A percentile compares a stretch with the other conserved stretches of the same genome.
These are phyloP conservation scores for Diplodus sargus DNA, from an alignment of 2,797 vertebrate species.

Conservation along the genomic window DNA sequence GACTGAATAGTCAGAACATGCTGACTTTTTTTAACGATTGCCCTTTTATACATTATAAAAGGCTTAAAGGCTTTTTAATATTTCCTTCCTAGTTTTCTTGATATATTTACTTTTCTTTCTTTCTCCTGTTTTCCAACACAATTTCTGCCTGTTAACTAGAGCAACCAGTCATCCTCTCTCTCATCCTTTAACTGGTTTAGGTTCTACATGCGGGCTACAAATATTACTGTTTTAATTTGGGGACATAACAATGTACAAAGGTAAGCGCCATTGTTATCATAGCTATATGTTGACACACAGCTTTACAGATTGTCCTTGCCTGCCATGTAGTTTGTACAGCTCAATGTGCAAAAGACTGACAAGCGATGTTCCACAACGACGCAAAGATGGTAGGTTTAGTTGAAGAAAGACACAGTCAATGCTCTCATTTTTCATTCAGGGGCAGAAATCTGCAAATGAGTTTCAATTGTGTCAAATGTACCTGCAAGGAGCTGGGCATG, in stretches of 20 bases:
- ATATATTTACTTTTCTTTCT: no score
- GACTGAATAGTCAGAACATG: no score
- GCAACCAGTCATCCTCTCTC: no score
- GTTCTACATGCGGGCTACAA: no score
- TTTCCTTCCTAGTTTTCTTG: no score
- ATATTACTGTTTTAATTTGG: background rate
- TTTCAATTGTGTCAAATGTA: slow-evolving; percentile 44
- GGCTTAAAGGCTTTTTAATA: no score
- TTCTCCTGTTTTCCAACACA: no score
- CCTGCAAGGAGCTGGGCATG: slow-evolving; percentile 81
- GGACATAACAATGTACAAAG: background rate
- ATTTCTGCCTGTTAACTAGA: no score
- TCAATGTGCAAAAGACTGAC: background rate
- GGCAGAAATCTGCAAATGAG: background rate
- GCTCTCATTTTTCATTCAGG: background rate
- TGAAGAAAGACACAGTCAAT: background rate
- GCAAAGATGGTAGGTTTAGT: accelerated
- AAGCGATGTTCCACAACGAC: background rate
- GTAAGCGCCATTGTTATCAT: background rate
- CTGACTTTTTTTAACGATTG: no score
- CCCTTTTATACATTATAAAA: no score
- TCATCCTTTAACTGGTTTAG: background rate
- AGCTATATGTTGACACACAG: background rate
- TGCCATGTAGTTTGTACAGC: background rate
- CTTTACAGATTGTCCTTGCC: background rate